phyloP scores from a whole-genome alignment of 2,888 invertebrate genomes.

The Pedicia rivosa region DNA sequence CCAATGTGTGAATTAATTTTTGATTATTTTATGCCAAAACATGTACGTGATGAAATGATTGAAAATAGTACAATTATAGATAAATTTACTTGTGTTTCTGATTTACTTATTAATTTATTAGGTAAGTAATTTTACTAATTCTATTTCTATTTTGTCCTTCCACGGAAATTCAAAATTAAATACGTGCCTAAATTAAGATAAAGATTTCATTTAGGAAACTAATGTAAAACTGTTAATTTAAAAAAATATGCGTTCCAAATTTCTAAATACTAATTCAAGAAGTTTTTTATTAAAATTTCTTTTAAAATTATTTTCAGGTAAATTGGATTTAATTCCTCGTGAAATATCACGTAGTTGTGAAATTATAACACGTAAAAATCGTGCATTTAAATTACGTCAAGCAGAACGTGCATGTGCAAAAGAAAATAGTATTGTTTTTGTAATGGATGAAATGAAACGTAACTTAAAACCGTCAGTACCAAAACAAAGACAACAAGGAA shows the following conservation, averaged over 20 bases:
- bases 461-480: conserved; percentile 23
- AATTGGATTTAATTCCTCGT: conserved; percentile 22
- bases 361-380: conserved; percentile 16
- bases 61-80: conserved; percentile 17
- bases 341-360: conserved; percentile 16
- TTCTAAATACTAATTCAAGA: too few relatives aligned
- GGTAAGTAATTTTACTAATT: conserved; percentile 3
- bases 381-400: conserved; percentile 17
- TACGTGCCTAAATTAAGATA: too few relatives aligned
- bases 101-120: conserved; percentile 5
- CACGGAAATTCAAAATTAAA: too few relatives aligned
- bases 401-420: conserved; percentile 22
- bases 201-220: too few relatives aligned
- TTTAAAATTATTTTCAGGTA: conserved; percentile 15
- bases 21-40: conserved; percentile 20
- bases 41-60: conserved; percentile 19
- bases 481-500: conserved; percentile 17
- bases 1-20: conserved; percentile 22
- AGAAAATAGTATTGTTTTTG: conserved; percentile 23
- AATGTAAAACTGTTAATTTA: neutral
- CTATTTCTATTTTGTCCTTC: neutral
- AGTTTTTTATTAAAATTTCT: too few relatives aligned
- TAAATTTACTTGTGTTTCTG: conserved; percentile 22
- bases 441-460: conserved; percentile 23
- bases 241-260: neutral